phyloP scores from a whole-genome alignment of 1,140 invertebrate genomes.

The Philotrypesis tridentata region DNA sequence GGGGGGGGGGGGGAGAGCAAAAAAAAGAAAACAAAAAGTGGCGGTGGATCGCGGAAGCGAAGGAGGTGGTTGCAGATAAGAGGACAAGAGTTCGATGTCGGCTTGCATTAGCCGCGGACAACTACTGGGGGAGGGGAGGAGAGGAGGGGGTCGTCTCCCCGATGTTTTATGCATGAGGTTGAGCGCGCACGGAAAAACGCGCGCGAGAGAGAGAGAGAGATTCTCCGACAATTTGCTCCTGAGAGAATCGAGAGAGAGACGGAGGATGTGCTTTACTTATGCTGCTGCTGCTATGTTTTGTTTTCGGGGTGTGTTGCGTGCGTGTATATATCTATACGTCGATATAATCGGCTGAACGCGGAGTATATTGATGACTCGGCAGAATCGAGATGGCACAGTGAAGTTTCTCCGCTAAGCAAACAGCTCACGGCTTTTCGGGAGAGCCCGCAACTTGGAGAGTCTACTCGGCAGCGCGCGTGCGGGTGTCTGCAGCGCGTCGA shows the following conservation, averaged over 20 bases:
- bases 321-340: too few species aligned
- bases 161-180: constrained; percentile 66
- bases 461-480: too few species aligned
- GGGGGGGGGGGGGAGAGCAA: constrained; percentile 37
- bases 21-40: background rate
- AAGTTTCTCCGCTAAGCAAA: too few species aligned
- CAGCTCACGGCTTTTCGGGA: too few species aligned
- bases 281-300: background rate
- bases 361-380: too few species aligned
- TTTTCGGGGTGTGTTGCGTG: too few species aligned
- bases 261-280: background rate
- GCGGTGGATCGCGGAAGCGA: background rate
- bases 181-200: constrained; percentile 41
- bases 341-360: background rate
- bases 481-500: too few species aligned
- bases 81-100: constrained; percentile 57
- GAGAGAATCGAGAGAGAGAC: too few species aligned
- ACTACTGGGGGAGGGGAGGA: too few species aligned
- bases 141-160: constrained; percentile 34
- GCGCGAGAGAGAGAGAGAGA: too few species aligned
- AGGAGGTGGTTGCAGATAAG: constrained; percentile 19
- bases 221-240: constrained; percentile 60
- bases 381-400: too few species aligned
- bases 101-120: constrained; percentile 62
- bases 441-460: too few species aligned